These are phyloP conservation scores for Tautogolabrus adspersus DNA, from an alignment of 2,113 vertebrate genomes.

Conservation along the genomic window DNA sequence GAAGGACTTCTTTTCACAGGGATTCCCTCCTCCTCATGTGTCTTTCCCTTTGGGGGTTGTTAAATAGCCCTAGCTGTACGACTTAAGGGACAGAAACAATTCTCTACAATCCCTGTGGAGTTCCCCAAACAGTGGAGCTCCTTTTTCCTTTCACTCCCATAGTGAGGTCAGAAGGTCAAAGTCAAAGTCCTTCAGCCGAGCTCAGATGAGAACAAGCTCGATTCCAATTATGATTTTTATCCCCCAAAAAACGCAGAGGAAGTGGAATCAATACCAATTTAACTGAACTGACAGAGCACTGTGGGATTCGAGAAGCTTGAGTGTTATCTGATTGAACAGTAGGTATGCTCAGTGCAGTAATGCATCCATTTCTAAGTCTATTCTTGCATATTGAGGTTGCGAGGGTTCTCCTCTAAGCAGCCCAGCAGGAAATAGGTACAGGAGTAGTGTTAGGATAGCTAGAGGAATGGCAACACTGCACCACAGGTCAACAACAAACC, in stretches of 20 bases:
- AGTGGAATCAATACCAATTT: constrained; percentile 42
- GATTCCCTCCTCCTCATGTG: neutral
- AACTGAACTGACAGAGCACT: constrained; percentile 13
- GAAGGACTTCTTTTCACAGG: neutral
- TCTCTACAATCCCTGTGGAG: constrained; percentile 2
- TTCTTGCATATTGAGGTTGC: neutral
- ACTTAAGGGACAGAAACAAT: neutral
- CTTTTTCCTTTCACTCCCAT: constrained; percentile 12
- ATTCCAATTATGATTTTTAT: constrained; percentile 49
- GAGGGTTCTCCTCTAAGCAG: neutral
- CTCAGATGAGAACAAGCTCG: constrained; percentile 19
- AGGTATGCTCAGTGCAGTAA: neutral
- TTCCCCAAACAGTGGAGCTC: neutral
- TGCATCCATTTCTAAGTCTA: neutral
- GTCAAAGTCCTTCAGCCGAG: constrained; percentile 40
- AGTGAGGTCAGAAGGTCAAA: constrained; percentile 36
- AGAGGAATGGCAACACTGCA: constrained; percentile 13
- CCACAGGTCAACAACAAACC: neutral
- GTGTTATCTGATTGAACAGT: constrained; percentile 33
- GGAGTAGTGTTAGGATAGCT: neutral
- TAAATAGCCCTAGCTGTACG: neutral
- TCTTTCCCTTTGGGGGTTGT: neutral
- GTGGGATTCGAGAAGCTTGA: neutral
- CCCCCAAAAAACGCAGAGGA: constrained; percentile 1
- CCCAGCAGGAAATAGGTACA: constrained; percentile 16